Evolutionary conservation across 2,888 invertebrate species (phyloP).

Genomic region (Yponomeuta plumbellus): DNA sequence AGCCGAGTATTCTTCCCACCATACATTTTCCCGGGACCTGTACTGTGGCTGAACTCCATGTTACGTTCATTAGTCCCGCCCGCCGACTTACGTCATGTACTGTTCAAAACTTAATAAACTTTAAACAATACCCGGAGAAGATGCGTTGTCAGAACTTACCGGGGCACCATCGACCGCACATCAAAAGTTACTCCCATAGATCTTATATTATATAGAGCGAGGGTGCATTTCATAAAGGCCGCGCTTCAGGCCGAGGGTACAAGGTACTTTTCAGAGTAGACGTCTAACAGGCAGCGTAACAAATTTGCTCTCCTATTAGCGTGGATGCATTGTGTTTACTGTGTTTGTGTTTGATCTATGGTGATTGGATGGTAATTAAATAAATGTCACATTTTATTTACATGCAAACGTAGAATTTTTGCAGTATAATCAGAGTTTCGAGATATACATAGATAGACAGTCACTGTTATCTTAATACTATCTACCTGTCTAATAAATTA

Average conservation of each 20-base stretch:
- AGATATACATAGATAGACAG: too few relatives aligned
- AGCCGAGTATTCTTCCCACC: too few relatives aligned
- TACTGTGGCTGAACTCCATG: neutral
- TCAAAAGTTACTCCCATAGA: neutral
- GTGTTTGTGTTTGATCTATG: slow-evolving; percentile 51
- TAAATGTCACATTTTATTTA: too few relatives aligned
- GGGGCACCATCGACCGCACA: neutral
- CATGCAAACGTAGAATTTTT: too few relatives aligned
- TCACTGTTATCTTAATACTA: too few relatives aligned
- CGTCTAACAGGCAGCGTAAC: slow-evolving; percentile 54
- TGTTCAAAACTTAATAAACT: slow-evolving; percentile 69
- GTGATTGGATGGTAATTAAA: slow-evolving; percentile 14
- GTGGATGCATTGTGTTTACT: slow-evolving; percentile 46
- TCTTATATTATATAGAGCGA: neutral
- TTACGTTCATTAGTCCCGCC: slow-evolving; percentile 50
- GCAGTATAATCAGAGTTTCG: too few relatives aligned
- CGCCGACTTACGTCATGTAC: slow-evolving; percentile 61
- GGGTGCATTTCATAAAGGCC: slow-evolving; percentile 14
- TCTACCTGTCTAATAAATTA: too few relatives aligned
- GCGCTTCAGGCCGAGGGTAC: too few relatives aligned
- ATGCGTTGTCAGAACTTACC: slow-evolving; percentile 67
- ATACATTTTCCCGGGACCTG: neutral
- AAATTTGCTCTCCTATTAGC: slow-evolving; percentile 58
- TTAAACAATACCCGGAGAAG: slow-evolving; percentile 65
- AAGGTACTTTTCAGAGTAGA: slow-evolving; percentile 36